Evolutionary conservation across 2,888 invertebrate genomes (phyloP), one percentile per base, ranked within the genome.

Genomic region (Arenicola marina): DNA sequence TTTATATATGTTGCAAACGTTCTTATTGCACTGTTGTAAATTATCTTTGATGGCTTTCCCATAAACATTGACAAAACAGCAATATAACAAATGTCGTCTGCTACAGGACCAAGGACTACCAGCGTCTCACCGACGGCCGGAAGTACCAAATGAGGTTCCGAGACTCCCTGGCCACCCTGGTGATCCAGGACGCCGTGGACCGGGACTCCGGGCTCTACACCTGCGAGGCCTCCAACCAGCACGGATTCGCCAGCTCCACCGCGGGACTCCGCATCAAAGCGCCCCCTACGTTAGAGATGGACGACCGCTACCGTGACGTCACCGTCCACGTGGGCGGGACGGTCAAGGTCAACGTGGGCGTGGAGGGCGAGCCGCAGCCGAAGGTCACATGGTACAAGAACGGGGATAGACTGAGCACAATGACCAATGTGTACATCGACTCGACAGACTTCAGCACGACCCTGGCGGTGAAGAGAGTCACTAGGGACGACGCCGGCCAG

Each of bases 391-490:
- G 68, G 68, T 67, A 63, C 60, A 69, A 70, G 51, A 67, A 72
- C 51, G 72, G 72, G 24, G 51, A 58, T 38, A 51, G 51, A 26
- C 48, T 73, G 28, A 43, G 31, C 21, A 51, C 46, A 4, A 56
- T 62, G 15, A 29, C 57, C 4, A 61, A 70, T 46, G 53, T 67
- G 33, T 26, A 24, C 38, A 89, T 94, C 29, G 89, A 92, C 60
- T 91, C 92, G 78, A 92, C 45, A 31, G 67, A 69, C 48, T 65
- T 56, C 51, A 46, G 56, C 21, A 55, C 61, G 26, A 43, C 44
- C 7, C 29, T 69, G 54, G 90, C 92, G 78, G 92, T 82, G 56
- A 70, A 71, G 55, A 70, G 76, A 45, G 75, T 74, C 21, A 71
- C 72, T 4, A 26, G 29, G 3, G 67, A 71, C 4, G 69, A 73